A percentile compares a stretch with the other conserved stretches of the same genome.
These are phyloP conservation scores for Dryobota labecula DNA, from an alignment of 2,888 invertebrate species.

Conservation along the genomic window DNA sequence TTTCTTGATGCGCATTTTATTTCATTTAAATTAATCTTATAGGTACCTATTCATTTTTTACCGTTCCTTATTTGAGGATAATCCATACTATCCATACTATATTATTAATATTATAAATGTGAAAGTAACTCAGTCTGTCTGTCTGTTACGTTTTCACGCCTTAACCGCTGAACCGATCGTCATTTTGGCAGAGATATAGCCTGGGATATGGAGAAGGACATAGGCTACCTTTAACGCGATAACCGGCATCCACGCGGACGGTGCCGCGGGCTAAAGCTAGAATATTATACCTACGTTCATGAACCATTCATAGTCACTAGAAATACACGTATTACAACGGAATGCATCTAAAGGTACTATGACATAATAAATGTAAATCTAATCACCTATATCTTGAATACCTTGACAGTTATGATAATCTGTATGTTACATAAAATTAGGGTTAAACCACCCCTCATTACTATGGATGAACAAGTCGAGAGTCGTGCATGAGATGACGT, in stretches of 20 bases:
- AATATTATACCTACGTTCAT: no score
- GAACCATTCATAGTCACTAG: neutral
- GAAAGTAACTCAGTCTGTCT: no score
- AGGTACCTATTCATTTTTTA: neutral
- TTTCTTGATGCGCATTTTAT: neutral
- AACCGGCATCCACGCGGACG: no score
- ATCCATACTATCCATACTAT: no score
- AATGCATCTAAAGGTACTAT: constrained; percentile 15
- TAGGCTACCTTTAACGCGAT: no score
- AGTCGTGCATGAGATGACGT: constrained; percentile 67
- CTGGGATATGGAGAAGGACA: no score
- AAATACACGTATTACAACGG: neutral
- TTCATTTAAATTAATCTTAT: neutral
- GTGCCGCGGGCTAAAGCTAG: no score
- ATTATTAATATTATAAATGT: no score
- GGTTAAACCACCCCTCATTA: constrained; percentile 57
- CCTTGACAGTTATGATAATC: constrained; percentile 24
- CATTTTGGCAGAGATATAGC: no score
- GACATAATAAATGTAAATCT: constrained; percentile 25
- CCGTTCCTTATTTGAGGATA: neutral
- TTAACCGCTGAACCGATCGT: no score
- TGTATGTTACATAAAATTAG: constrained; percentile 40
- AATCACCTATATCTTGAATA: constrained; percentile 10
- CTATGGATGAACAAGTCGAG: constrained; percentile 37
- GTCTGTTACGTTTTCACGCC: no score